Evolutionary conservation across 2,113 vertebrate species (phyloP), one percentile per base, ranked within the genome.

Genomic region (Calidris pygmaea): DNA sequence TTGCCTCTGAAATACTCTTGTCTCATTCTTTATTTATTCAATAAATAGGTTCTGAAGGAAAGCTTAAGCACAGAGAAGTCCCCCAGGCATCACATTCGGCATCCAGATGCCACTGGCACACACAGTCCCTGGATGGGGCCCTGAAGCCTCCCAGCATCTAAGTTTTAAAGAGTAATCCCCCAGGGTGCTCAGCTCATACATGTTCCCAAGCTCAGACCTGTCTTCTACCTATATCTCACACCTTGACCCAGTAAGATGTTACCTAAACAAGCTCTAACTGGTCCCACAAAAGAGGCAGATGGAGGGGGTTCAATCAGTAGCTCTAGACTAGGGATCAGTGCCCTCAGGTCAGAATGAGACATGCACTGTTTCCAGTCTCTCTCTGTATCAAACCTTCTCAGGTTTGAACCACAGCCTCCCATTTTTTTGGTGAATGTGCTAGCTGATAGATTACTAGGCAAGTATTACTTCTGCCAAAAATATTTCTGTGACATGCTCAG

Each of bases 291-390:
- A 47, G 29, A 27, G 15, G 16, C 9, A 85, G 11, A 7, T 43
- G 29, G 19, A 45, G 7, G 6, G 35, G 2, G 6, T 48, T 86
- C 14, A 24, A 6, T 2, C 27, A 45, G 3, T 10, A 14, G 0
- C 3, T 59, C 5, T 62, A 76, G 14, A 10, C 26, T n/a, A 37
- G 22, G 4, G 5, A 37, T n/a, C 21, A 41, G 34, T 6, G 6
- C 23, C 7, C 6, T 32, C 22, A 39, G 5, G 0, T 34, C 34
- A 35, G 14, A 79, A 87, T 39, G 27, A 32, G 12, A 3, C 13
- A 47, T 0, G 0, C 1, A 7, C 12, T 47, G 12, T 18, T 43
- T 68, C n/a, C 6, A 3, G 2, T n/a, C 15, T 43, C 21, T 32
- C 10, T 32, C 30, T 39, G 16, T 24, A 15, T 35, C 34, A 23